A percentile compares a stretch with the other conserved stretches of the same genome.
These are phyloP conservation scores for Ips typographus DNA, from an alignment of 1,140 invertebrate genomes.

Conservation along the genomic window DNA sequence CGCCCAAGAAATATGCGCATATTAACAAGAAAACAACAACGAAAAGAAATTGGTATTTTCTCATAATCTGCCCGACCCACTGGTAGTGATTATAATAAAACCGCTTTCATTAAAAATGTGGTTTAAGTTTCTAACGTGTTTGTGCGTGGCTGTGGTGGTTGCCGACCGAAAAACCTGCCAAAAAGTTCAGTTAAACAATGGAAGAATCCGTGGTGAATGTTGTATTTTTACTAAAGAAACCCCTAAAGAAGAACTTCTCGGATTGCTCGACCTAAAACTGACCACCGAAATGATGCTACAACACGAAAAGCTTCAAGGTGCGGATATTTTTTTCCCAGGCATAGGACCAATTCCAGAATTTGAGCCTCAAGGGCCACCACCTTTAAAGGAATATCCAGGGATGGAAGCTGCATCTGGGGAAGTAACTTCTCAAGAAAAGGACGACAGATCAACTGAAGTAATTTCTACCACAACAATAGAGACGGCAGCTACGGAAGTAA, in stretches of 20 bases:
- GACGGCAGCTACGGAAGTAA: not conserved
- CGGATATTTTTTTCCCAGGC: not conserved
- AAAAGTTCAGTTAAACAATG: not conserved
- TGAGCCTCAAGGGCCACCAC: not conserved
- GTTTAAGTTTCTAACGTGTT: not conserved
- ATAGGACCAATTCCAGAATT: not conserved
- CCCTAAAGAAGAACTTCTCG: not conserved
- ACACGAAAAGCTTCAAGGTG: not conserved
- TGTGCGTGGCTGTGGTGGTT: not conserved
- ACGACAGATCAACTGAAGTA: not conserved
- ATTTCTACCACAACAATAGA: not conserved
- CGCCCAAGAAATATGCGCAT: not conserved
- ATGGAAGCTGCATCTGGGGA: not conserved
- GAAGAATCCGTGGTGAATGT: conserved; percentile 11
- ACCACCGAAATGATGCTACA: not conserved
- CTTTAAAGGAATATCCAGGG: not conserved
- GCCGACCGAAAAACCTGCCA: conserved; percentile 5
- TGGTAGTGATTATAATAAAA: not conserved
- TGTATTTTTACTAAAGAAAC: conserved; percentile 6
- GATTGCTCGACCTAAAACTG: not conserved
- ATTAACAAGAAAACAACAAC: too few relatives aligned
- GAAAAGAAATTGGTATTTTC: not conserved
- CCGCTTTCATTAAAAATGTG: not conserved
- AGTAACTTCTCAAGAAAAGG: not conserved
- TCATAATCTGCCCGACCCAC: not conserved